phyloP scores from a whole-genome alignment of 2,888 invertebrate species.

The Dynastes maya region DNA sequence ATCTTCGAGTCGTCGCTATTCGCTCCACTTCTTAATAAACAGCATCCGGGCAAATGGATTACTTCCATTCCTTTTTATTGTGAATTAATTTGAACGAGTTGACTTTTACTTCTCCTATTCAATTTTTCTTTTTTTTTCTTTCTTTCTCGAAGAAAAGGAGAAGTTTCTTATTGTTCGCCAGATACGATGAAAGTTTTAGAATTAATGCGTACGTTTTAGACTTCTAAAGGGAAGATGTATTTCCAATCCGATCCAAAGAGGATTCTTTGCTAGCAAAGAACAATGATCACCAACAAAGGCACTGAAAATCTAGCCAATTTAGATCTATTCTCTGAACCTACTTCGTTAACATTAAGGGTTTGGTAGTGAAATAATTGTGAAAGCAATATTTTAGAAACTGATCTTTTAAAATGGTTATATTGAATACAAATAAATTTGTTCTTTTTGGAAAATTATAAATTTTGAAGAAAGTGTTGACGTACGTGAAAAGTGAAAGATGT shows the following conservation, averaged over 20 bases:
- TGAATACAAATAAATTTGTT: too few relatives aligned
- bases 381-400: too few relatives aligned
- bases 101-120: constrained; percentile 16
- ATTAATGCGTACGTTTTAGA: neutral
- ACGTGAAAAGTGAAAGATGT: too few relatives aligned
- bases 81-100: constrained; percentile 20
- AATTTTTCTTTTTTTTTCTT: constrained; percentile 3
- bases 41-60: constrained; percentile 13
- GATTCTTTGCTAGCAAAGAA: too few relatives aligned
- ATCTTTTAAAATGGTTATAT: too few relatives aligned
- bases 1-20: neutral
- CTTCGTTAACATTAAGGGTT: too few relatives aligned
- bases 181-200: constrained; percentile 15
- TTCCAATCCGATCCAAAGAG: neutral
- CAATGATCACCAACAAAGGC: too few relatives aligned
- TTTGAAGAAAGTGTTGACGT: too few relatives aligned
- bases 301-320: too few relatives aligned
- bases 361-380: too few relatives aligned
- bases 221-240: neutral
- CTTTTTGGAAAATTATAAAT: too few relatives aligned
- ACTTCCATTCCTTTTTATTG: constrained; percentile 14
- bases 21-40: constrained; percentile 7
- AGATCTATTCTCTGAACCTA: too few relatives aligned
- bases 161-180: neutral
- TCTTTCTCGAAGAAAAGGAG: neutral